phyloP scores from a whole-genome alignment of 1,140 invertebrate species.

The Atta texana region DNA sequence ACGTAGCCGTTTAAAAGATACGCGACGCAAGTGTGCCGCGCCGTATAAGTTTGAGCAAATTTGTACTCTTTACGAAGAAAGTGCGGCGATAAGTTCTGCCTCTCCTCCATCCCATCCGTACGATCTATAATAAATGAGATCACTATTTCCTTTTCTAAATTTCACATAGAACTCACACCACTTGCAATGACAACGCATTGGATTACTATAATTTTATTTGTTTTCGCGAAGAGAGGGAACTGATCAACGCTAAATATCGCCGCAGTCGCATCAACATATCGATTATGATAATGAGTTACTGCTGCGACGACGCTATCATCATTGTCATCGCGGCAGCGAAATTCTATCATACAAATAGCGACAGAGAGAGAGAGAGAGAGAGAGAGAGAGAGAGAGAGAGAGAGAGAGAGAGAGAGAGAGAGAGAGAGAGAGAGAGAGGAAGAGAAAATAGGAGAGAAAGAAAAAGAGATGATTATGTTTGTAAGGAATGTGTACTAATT shows the following conservation, averaged over 20 bases:
- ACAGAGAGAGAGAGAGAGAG: background rate
- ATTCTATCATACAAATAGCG: constrained; percentile 42
- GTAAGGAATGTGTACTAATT: constrained; percentile 50
- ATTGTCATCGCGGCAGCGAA: constrained; percentile 33
- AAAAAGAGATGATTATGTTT: constrained; percentile 45
- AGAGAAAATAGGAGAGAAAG: too few relatives aligned
- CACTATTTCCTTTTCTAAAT: background rate
- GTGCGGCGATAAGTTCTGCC: constrained; percentile 25
- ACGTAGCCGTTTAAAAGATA: constrained; percentile 22
- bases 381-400: constrained; percentile 4
- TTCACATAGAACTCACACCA: background rate
- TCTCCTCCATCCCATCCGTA: background rate
- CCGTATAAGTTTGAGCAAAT: constrained; percentile 56
- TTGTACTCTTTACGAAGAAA: constrained; percentile 58
- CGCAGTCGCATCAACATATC: constrained; percentile 67
- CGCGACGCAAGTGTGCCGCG: constrained; percentile 14
- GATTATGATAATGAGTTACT: constrained; percentile 69
- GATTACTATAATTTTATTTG: constrained; percentile 11
- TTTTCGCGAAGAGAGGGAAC: constrained; percentile 26
- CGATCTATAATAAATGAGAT: constrained; percentile 1
- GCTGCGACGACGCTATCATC: constrained; percentile 50
- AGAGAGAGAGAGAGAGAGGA: background rate
- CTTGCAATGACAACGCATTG: background rate
- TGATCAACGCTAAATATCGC: constrained; percentile 35
- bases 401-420: background rate